Base-by-base conservation (phyloP, 1,140 invertebrate genomes). In the Eufriesea mexicana region DNA sequence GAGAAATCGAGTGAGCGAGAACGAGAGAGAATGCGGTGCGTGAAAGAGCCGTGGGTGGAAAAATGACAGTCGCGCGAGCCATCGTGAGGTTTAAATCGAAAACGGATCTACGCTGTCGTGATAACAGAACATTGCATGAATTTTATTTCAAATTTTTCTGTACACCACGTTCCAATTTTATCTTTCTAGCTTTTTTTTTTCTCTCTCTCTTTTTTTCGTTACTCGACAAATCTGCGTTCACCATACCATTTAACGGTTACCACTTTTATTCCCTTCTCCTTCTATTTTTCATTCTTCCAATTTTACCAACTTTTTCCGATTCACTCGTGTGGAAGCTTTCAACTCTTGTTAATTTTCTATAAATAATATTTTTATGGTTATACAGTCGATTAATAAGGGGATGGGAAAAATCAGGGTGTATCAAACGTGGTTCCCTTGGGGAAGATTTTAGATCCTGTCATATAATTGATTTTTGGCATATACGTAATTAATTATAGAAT, bases 1-100 rank as follows among this genome's bases (percentile, higher is more conserved):
- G 61, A 64, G 73, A 62, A 62, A 75, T 73, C 67, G 54, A 74
- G 68, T 42, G 79, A 35, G 68, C 45, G 70, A 35, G 70, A 62
- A 64, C 51, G 47, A 71, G 25, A 71, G 62, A 23, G 45, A 35
- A 51, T 62, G 62, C n/a, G 20, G 28, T 49, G 55, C 68, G 57
- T 74, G 64, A 25, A 49, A 67, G 9, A 45, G 16, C 49, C 25
- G 70, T 49, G 49, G 49, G 28, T 55, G 57, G 73, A 75, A 75
- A 57, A 61, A 75, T 75, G 73, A 62, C 54, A 75, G 73, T 55
- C 42, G 77, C 61, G 35, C 67, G 10, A 42, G 59, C 28, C 51
- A 25, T 62, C 62, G 62, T 28, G 54, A 42, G 9, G 54, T 72
- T 68, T 71, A 54, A 74, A 74, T 74, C 71, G 71, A 74, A 57